These are phyloP conservation scores for Piliocolobus tephrosceles DNA, from an alignment of 2,113 vertebrate genomes.

Conservation along the genomic window DNA sequence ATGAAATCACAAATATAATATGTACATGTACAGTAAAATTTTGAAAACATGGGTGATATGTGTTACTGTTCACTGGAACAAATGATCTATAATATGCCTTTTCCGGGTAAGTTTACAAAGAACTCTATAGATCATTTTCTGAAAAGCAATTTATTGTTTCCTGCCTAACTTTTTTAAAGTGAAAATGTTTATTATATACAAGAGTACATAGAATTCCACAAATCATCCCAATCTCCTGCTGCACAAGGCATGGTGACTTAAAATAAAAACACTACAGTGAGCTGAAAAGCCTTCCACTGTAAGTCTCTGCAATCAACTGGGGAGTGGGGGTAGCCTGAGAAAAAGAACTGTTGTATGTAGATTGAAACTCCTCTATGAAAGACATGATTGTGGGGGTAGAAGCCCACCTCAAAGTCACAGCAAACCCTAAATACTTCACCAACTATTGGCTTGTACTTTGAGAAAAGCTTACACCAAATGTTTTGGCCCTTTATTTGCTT, in stretches of 20 bases:
- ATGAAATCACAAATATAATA: neutral
- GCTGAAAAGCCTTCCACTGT: neutral
- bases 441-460: neutral
- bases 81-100: accelerated
- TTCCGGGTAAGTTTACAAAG: neutral
- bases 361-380: neutral
- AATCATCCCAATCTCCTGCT: neutral
- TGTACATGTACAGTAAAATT: neutral
- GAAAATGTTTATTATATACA: neutral
- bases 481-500: neutral
- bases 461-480: neutral
- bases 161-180: neutral
- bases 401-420: neutral
- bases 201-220: neutral
- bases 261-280: neutral
- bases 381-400: accelerated
- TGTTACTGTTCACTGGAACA: neutral
- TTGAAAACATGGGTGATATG: neutral
- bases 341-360: accelerated
- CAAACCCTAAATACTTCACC: neutral
- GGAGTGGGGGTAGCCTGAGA: too few relatives aligned
- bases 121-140: neutral
- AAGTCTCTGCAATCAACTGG: neutral
- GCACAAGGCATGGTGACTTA: neutral
- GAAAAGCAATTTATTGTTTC: neutral